Evolutionary conservation across 1,140 invertebrate species (phyloP), one percentile per base, ranked within the genome.

Genomic region (Venturia canescens): DNA sequence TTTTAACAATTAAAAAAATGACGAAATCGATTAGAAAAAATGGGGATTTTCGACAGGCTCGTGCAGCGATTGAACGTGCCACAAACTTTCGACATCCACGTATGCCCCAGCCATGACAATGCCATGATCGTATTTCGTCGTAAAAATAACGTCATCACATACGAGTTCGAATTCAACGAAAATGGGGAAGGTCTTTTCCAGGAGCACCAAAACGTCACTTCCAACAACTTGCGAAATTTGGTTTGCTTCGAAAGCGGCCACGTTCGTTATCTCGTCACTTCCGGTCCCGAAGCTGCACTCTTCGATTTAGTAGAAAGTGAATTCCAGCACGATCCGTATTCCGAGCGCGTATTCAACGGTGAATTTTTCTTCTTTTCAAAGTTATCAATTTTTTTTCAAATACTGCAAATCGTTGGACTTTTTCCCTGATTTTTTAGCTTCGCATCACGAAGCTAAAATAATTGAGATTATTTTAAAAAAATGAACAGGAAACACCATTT

Each of bases 171-270:
- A 34, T 80, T 82, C n/a, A 79, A 86, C 11, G 21, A 38, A 27
- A 75, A 66, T 0, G 53, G 26, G 1, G 78, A 80, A 29, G 75
- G 79, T 31, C 63, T 71, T 48, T 85, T 88, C 31, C 34, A 67
- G 72, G 7, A 44, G 0, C 21, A 81, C 21, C 31, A 78, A 82
- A 85, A 81, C 27, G 84, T 90, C 3, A 80, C 82, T 21, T 84
- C 84, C 6, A 80, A 74, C 0, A 80, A 83, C 50, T 75, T 88
- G 0, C 81, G 57, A 5, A 87, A 89, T 67, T 84, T 86, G 0
- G 72, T 87, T 7, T 89, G 86, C 48, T 90, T 90, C 34, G 82
- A 89, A 63, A 90, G 86, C 72, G 87, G 88, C 7, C 83, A 88
- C 13, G 79, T 85, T 1, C 63, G 83, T 29, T 89, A 89, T 63